Evolutionary conservation across 2,888 invertebrate species (phyloP), one percentile per base, ranked within the genome.

Genomic region (Lathronympha strigana): DNA sequence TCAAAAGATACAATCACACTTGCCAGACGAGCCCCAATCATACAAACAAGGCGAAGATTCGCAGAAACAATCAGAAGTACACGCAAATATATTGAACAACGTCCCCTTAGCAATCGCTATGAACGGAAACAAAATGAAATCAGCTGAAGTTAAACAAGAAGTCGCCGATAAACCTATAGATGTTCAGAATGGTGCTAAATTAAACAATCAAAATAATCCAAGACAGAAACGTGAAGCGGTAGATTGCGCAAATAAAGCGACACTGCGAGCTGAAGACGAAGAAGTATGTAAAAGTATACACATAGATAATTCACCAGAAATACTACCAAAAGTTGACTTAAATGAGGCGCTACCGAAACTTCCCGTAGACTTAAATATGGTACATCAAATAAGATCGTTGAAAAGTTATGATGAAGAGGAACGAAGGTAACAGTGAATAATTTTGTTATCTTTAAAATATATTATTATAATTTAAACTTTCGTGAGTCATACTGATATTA

Each of bases 21-120:
- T 83, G 1, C 78, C 78, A 0, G 90, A 88, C 55, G 90, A 89
- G 76, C 89, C 90, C 0, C 81, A 87, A 68, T 90, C 88, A 0
- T 89, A 90, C 50, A 85, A 83, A 74, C 72, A 77, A 77, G 89
- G 88, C 0, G 88, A 90, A 76, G 87, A 87, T 64, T 62, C 67
- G 28, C 78, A 83, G 67, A 75, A 72, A 0, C 71, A 75, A 64
- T 17, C 53, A 25, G 40, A 67, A 31, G 60, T 54, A 40, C 54
- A 67, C 67, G 70, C 71, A 66, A 68, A 68, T 31, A 69, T 73
- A 0, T 72, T 73, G 28, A 78, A 79, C 60, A 78, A 79, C 60
- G 68, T 85, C 9, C 87, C 86, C 23, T 36, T 84, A 67, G 79
- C 86, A 15, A 73, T 87, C 67, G 83, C 80, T 19, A 71, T 85